Base-by-base conservation (phyloP, 2,888 invertebrate species). In the Odontothrips loti region DNA sequence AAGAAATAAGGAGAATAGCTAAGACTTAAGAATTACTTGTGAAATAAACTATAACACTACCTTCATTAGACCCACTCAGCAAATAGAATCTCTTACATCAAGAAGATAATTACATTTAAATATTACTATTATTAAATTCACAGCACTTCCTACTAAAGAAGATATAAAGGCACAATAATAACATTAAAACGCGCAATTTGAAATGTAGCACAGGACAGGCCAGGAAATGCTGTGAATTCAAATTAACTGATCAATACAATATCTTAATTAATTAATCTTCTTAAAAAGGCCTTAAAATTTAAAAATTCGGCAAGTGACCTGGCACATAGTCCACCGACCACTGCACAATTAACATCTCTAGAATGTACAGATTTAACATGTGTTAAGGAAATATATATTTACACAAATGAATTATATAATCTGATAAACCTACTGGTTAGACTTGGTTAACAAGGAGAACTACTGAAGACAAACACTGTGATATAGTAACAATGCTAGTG, bases 151-250 rank as follows among this genome's bases (percentile, higher is more conserved):
- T 27, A 75, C 27, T 23, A 27, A n/a, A 27, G 4, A 75, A 43
- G 34, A 11, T 1, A 75, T 27, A 75, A 27, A 4, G 27, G 23
- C n/a, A 23, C 12, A 27, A 27, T 58, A n/a, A 58, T 17, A 17
- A 58, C 17, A 58, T 20, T 58, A 58, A 20, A 58, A 20, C 6
- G n/a, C 15, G 58, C 58, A 58, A 58, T 17, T 27, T 75, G 68
- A 75, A 9, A 12, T 75, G 12, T 27, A 75, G 1, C 23, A 75
- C 12, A 27, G n/a, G 11, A 27, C 23, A 8, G 8, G 68, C 10
- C 12, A 75, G 68, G 68, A 75, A 75, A 75, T 75, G 68, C 68
- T 27, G 27, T 75, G 27, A 75, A 75, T 75, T 23, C 12, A 23
- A 75, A 75, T 27, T 15, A 4, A 58, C 20, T 58, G n/a, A 58